Percentiles rank a stretch among this genome's conserved stretches.
Conservation (phyloP, 2,113 vertebrate genomes). For the Onychostoma macrolepis region DNA sequence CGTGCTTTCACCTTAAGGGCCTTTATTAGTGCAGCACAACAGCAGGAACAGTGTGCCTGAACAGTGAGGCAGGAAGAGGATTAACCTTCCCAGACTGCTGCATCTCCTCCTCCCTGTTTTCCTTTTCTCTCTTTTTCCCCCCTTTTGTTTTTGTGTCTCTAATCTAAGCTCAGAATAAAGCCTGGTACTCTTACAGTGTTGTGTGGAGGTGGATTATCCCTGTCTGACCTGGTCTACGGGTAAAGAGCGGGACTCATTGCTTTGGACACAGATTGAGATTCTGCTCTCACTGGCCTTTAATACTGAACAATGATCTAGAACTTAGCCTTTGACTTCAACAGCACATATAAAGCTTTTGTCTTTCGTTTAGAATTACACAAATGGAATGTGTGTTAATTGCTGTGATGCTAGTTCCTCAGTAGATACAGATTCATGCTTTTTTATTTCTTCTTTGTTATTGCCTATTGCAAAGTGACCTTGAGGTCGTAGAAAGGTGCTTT, state of each 20-base stretch:
- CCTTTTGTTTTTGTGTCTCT: not conserved
- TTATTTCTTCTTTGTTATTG: no score
- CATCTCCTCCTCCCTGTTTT: constrained; percentile 2
- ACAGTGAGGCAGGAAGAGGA: constrained; percentile 25
- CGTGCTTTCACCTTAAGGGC: constrained; percentile 21
- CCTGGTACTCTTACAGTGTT: constrained; percentile 16
- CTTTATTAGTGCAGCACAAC: constrained; percentile 22
- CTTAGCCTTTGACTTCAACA: not conserved
- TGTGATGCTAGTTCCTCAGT: no score
- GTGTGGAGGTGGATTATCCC: constrained; percentile 42
- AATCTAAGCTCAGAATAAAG: constrained; percentile 33
- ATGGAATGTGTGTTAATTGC: not conserved
- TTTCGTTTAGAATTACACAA: not conserved
- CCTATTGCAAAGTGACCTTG: no score
- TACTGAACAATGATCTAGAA: not conserved
- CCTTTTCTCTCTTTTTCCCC: constrained; percentile 1
- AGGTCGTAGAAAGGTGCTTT: no score
- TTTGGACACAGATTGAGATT: not conserved
- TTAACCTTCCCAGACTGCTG: constrained; percentile 33
- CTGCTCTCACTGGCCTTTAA: not conserved
- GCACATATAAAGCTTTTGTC: not conserved
- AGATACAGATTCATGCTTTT: no score
- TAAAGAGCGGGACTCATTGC: not conserved
- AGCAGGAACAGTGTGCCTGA: constrained; percentile 31
- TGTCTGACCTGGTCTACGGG: not conserved